Percentiles rank a stretch among this genome's conserved stretches.
phyloP scores from a whole-genome alignment of 2,888 invertebrate species.

The Agriopis leucophaearia region DNA sequence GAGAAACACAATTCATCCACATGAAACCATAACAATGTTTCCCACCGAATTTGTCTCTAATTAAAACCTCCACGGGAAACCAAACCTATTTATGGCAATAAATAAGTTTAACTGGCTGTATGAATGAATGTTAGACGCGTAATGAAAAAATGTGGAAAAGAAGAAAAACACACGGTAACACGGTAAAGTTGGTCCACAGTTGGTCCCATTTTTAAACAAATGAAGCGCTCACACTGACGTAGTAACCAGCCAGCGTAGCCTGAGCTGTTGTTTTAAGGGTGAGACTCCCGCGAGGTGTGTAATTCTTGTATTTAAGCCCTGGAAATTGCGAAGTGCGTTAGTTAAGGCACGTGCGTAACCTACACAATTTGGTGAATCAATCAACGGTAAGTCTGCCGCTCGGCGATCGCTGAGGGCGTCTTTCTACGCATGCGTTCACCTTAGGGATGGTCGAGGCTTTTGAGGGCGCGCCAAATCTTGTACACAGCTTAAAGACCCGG shows the following conservation, averaged over 20 bases:
- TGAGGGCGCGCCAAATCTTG: constrained; percentile 42
- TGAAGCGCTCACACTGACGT: constrained; percentile 53
- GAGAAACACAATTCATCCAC: constrained; percentile 26
- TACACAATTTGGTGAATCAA: constrained; percentile 84
- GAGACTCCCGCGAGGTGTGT: constrained; percentile 36
- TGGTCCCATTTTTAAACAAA: constrained; percentile 62
- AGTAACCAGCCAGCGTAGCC: constrained; percentile 46
- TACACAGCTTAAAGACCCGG: constrained; percentile 20
- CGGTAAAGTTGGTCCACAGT: constrained; percentile 54
- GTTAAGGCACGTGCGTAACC: constrained; percentile 71
- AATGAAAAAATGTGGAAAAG: constrained; percentile 35
- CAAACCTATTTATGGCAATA: constrained; percentile 36
- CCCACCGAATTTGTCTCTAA: constrained; percentile 30
- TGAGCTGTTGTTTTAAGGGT: constrained; percentile 53
- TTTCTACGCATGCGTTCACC: constrained; percentile 72
- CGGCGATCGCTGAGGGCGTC: constrained; percentile 65
- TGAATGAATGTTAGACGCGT: constrained; percentile 27
- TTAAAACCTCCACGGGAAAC: constrained; percentile 31
- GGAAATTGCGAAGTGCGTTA: constrained; percentile 61
- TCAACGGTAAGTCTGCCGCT: constrained; percentile 76
- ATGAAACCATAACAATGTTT: constrained; percentile 28
- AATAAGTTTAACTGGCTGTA: constrained; percentile 32
- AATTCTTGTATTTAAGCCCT: constrained; percentile 46
- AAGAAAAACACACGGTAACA: constrained; percentile 37
- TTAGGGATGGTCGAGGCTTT: constrained; percentile 64